Percentiles rank a stretch among this genome's conserved stretches.
Evolutionary conservation across 92 coral and sea anemone species (phyloP).

Genomic region (Umimayanthus chanpuru): DNA sequence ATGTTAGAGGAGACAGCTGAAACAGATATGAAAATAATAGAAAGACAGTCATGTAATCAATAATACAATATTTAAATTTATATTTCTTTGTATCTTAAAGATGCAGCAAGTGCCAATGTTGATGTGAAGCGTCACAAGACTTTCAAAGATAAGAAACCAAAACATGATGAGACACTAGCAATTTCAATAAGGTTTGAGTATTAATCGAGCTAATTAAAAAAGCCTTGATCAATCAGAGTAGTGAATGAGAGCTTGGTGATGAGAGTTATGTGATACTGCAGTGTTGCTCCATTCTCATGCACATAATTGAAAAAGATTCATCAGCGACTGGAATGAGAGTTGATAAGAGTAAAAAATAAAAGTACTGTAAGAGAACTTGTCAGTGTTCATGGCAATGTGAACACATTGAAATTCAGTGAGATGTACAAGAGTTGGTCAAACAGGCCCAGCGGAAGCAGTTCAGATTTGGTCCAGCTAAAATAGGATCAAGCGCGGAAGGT

Average conservation of each 20-base stretch:
- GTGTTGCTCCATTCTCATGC: neutral
- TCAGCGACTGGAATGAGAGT: neutral
- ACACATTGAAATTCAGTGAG: neutral
- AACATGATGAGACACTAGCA: slow-evolving; percentile 58
- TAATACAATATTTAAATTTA: no score
- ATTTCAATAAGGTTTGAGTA: slow-evolving; percentile 56
- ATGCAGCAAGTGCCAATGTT: slow-evolving; percentile 72
- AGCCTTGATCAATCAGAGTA: neutral
- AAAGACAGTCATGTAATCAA: no score
- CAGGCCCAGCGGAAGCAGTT: no score
- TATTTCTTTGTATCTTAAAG: slow-evolving; percentile 33
- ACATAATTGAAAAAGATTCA: no score
- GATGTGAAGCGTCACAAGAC: slow-evolving; percentile 74
- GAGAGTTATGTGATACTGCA: no score
- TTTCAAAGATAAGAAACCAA: slow-evolving; percentile 27
- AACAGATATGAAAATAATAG: no score
- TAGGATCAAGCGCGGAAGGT: no score
- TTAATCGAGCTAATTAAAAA: neutral
- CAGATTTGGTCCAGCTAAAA: no score
- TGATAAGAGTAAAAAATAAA: no score
- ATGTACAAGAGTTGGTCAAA: neutral
- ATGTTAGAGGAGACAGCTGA: no score
- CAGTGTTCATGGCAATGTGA: no score
- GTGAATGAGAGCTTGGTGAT: neutral
- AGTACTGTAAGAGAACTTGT: no score